Base-by-base conservation (phyloP, 1,140 invertebrate genomes). In the Tyrophagus putrescentiae region DNA sequence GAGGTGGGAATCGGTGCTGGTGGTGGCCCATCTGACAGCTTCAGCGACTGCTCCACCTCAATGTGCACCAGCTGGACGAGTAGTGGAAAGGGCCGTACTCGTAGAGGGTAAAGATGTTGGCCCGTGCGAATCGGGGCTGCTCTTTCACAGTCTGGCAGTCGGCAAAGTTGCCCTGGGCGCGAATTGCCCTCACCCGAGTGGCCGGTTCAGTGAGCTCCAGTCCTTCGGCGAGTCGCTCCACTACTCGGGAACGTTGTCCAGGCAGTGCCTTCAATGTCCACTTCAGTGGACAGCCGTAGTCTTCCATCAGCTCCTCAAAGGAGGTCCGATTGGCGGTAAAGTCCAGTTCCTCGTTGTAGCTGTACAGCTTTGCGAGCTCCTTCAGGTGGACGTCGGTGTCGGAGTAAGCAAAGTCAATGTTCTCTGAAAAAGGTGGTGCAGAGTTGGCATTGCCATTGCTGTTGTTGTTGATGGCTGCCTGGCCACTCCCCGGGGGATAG, bases 291-390 rank as follows among this genome's bases (percentile, higher is more conserved):
- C 83, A 72, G 60, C 81, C 64, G 62, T 59, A 87, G 64, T 80
- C 77, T 68, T 82, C 79, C 84, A 89, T 88, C 68, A 84, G 79
- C 68, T 87, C 83, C 71, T 91, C 87, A 69, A 89, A 91, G 28
- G 85, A 84, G 42, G 61, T 70, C 60, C 89, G 80, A 76, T 94
- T 95, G 48, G 82, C 74, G 63, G 83, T 80, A 69, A 93, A 87
- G 71, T 98, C 93, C 63, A 80, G 79, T 65, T 91, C 86, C 73
- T 98, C 93, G 0, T 91, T 94, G 70, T 98, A 98, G 69, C 88
- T 94, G 69, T 97, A 97, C 0, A 96, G 73, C 73, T 98, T 92
- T 39, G 91, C 82, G 65, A 97, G 89, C 80, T 98, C 93, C 75
- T 87, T 87, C 52, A 80, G 76, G 72, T 90, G 84, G 25, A 75